Conservation (phyloP, 2,888 invertebrate genomes). For the Tinea trinotella region DNA sequence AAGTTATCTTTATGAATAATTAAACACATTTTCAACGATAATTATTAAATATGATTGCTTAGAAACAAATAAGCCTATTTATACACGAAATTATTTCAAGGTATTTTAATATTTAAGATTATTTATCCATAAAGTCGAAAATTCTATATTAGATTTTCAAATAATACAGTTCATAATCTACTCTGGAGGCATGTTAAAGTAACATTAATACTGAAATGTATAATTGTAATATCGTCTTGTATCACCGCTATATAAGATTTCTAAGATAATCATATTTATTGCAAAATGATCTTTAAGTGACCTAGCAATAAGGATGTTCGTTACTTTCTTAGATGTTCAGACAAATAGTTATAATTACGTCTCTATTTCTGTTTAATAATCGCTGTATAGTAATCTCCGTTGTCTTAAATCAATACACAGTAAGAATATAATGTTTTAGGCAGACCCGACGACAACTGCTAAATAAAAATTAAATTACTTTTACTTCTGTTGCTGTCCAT, state of each 20-base stretch:
- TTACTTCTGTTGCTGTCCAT: too few relatives aligned
- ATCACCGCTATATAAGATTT: not conserved
- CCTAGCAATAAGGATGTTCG: not conserved
- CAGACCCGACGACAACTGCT: too few relatives aligned
- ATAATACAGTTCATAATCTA: too few relatives aligned
- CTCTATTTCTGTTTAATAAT: not conserved
- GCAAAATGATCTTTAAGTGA: not conserved
- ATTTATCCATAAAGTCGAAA: too few relatives aligned
- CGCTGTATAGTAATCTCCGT: not conserved
- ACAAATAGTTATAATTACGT: slow-evolving; percentile 12
- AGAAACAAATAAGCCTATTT: too few relatives aligned
- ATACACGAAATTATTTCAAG: too few relatives aligned
- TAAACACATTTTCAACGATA: not conserved
- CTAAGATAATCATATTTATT: too few relatives aligned
- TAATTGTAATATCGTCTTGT: not conserved
- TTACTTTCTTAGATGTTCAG: not conserved
- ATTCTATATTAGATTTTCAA: too few relatives aligned
- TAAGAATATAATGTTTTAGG: too few relatives aligned
- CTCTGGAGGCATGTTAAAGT: slow-evolving; percentile 8
- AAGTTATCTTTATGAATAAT: not conserved
- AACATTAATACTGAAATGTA: not conserved
- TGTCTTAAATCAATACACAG: too few relatives aligned
- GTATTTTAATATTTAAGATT: too few relatives aligned
- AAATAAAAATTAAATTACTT: too few relatives aligned
- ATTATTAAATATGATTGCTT: not conserved